Conservation (phyloP, 37 sponge, comb jelly and placozoan species). For the Hexactinellida sp. region DNA sequence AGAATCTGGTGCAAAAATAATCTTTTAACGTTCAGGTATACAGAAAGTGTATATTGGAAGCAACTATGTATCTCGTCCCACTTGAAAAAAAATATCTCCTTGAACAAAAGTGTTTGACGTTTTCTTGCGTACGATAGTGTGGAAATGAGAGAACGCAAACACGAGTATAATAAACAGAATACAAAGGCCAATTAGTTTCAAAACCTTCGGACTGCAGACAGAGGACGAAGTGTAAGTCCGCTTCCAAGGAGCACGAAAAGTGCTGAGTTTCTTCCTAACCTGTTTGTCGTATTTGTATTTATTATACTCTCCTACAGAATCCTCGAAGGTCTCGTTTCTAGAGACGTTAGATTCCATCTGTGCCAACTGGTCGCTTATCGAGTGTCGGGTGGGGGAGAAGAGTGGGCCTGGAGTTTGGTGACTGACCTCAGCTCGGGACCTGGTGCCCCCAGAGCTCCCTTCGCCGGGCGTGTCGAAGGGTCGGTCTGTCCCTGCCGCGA, state of each 20-base stretch:
- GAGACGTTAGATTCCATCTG: neutral
- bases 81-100: neutral
- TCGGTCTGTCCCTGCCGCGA: neutral
- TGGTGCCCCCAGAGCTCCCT: neutral
- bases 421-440: neutral
- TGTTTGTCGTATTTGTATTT: neutral
- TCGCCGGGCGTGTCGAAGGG: neutral
- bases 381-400: neutral
- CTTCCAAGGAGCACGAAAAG: neutral
- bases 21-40: no score
- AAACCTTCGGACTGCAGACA: neutral
- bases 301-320: neutral
- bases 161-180: neutral
- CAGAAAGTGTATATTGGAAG: neutral
- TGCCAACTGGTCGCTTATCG: neutral
- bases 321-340: neutral
- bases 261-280: neutral
- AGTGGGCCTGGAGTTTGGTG: neutral
- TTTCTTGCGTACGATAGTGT: neutral
- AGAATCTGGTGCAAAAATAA: no score
- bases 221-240: neutral
- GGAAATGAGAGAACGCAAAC: neutral
- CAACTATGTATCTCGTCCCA: neutral
- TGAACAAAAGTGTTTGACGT: neutral
- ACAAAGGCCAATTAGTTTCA: neutral